A percentile compares a stretch with the other conserved stretches of the same genome.
Conservation (phyloP, 2,113 vertebrate genomes). For the Bettongia penicillata region DNA sequence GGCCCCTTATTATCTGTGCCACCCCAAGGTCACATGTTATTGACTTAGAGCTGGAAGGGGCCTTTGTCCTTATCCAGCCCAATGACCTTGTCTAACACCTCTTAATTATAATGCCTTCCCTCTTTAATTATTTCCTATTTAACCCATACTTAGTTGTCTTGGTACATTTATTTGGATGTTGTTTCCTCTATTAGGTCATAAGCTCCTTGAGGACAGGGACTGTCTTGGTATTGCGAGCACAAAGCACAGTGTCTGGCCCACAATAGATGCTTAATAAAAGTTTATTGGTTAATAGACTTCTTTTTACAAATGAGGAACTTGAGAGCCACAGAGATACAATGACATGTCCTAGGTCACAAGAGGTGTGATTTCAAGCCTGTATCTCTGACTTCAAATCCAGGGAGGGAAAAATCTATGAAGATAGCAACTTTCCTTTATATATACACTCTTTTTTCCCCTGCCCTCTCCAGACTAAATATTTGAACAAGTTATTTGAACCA, state of each 20-base stretch:
- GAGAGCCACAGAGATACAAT: background rate
- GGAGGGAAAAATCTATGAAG: background rate
- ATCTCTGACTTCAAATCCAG: background rate
- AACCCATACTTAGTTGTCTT: background rate
- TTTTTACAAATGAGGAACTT: background rate
- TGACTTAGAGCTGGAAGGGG: background rate
- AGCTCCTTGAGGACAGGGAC: background rate
- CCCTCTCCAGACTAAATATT: background rate
- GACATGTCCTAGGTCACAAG: background rate
- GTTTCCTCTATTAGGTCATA: background rate
- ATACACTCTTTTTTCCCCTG: background rate
- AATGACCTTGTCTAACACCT: background rate
- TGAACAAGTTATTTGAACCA: background rate
- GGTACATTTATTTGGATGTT: background rate
- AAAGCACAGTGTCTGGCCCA: background rate
- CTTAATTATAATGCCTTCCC: background rate
- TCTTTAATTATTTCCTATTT: background rate
- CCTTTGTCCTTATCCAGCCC: background rate
- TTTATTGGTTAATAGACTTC: background rate
- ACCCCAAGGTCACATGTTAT: background rate
- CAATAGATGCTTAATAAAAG: background rate
- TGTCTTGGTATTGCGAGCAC: background rate
- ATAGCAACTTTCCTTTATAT: background rate
- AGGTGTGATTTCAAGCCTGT: background rate
- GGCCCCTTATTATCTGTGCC: background rate